Conservation (phyloP, 2,113 vertebrate species). For the Rhegmatorhina hoffmannsi region DNA sequence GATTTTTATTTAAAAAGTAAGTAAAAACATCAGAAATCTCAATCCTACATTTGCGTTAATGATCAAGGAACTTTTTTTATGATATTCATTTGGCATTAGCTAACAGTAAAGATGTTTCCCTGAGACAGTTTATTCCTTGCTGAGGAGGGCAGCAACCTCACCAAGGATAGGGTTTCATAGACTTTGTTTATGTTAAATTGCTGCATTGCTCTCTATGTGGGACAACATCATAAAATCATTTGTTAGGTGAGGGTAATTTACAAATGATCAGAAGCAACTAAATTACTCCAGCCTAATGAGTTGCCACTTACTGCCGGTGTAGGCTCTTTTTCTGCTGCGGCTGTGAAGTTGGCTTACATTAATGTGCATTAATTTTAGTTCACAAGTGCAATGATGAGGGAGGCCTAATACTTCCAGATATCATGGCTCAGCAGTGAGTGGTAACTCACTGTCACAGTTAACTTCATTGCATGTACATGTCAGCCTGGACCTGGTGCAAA, state of each 20-base stretch:
- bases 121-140: neutral
- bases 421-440: neutral
- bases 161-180: neutral
- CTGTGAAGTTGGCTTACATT: constrained; percentile 22
- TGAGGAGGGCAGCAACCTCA: neutral
- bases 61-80: neutral
- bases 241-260: constrained; percentile 38
- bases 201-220: neutral
- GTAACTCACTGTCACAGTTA: neutral
- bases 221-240: constrained; percentile 47
- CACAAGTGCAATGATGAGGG: neutral
- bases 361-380: constrained; percentile 30
- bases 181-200: constrained; percentile 7
- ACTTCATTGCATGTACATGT: neutral
- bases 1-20: neutral
- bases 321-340: constrained; percentile 34
- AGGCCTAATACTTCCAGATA: neutral
- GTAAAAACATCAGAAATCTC: neutral
- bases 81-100: neutral
- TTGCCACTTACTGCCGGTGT: constrained; percentile 47
- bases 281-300: constrained; percentile 50
- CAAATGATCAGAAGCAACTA: constrained; percentile 42
- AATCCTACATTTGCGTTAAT: neutral
- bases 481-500: neutral
- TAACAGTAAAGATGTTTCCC: neutral